phyloP scores from a whole-genome alignment of 2,888 invertebrate genomes.

The Achlya flavicornis region DNA sequence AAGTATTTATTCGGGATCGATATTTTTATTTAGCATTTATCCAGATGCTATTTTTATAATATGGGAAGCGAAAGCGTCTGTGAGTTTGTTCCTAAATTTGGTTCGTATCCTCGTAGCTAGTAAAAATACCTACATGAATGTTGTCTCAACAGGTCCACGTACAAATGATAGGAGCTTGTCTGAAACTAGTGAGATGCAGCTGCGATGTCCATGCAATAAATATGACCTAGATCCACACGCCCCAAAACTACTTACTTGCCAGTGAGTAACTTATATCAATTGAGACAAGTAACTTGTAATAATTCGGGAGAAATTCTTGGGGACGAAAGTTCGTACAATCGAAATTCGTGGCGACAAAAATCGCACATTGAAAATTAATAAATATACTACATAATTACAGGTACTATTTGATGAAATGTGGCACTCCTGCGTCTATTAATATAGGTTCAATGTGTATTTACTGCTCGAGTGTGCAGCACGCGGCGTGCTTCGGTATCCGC shows the following conservation, averaged over 20 bases:
- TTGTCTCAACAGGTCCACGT: not conserved
- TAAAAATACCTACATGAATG: too few species aligned
- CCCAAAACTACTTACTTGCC: constrained; percentile 50
- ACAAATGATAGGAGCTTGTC: constrained; percentile 14
- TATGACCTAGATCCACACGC: constrained; percentile 24
- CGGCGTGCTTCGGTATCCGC: constrained; percentile 56
- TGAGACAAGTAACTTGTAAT: not conserved
- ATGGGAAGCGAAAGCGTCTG: not conserved
- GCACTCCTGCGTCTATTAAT: too few species aligned
- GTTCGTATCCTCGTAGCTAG: not conserved
- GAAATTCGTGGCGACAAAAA: too few species aligned
- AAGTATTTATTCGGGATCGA: constrained; percentile 16
- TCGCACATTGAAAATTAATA: too few species aligned
- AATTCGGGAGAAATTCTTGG: too few species aligned
- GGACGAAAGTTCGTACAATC: too few species aligned
- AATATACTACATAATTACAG: too few species aligned
- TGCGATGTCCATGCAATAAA: constrained; percentile 59
- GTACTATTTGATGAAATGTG: not conserved
- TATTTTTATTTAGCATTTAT: not conserved
- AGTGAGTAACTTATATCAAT: constrained; percentile 46
- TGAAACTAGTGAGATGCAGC: constrained; percentile 17
- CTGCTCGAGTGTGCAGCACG: constrained; percentile 63
- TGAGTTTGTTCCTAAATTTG: not conserved
- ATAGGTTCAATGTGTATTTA: too few species aligned
- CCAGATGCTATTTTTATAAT: too few species aligned